phyloP scores from a whole-genome alignment of 2,113 vertebrate genomes.

The Ramphastos sulfuratus region DNA sequence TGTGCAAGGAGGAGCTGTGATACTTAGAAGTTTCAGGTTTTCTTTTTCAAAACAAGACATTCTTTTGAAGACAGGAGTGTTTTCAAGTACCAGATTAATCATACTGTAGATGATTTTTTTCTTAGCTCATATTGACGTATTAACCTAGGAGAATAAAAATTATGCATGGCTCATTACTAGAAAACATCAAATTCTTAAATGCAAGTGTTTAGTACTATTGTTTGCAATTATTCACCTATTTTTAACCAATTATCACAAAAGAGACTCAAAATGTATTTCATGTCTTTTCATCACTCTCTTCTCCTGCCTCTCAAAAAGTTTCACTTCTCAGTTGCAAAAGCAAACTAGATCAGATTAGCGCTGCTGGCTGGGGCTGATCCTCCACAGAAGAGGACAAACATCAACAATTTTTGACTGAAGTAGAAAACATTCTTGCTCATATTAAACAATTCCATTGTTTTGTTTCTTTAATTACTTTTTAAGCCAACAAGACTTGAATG shows the following conservation, averaged over 20 bases:
- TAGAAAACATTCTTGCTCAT: neutral
- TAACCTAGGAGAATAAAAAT: neutral
- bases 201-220: neutral
- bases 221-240: neutral
- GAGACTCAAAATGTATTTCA: accelerated
- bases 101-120: neutral
- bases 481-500: neutral
- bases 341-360: neutral
- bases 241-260: neutral
- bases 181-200: neutral
- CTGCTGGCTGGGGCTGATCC: neutral
- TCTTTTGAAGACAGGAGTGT: neutral
- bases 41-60: neutral
- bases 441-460: neutral
- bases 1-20: neutral
- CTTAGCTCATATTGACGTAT: neutral
- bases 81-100: neutral
- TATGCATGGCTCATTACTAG: neutral
- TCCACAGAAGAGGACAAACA: neutral
- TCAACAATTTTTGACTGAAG: neutral
- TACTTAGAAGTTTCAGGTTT: neutral
- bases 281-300: neutral
- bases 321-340: neutral
- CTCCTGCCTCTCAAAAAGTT: neutral
- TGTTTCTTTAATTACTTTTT: neutral